phyloP scores from a whole-genome alignment of 2,797 vertebrate genomes.

The Percopsis omiscomaycus region DNA sequence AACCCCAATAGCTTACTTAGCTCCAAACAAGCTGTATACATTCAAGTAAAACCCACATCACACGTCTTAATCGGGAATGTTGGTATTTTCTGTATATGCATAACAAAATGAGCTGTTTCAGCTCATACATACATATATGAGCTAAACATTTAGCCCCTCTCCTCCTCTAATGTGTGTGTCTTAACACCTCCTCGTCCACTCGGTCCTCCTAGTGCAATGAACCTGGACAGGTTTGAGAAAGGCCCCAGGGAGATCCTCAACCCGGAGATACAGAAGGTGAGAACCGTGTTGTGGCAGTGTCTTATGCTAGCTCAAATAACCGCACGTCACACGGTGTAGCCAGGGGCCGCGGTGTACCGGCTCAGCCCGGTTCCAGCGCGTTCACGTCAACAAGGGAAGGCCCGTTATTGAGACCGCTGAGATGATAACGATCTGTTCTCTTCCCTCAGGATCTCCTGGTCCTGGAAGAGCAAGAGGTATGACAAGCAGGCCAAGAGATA shows the following conservation, averaged over 20 bases:
- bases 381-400: constrained; percentile 7
- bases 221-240: constrained; percentile 96
- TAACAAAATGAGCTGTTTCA: too few relatives aligned
- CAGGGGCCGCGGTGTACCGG: constrained; percentile 9
- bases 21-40: too few relatives aligned
- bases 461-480: constrained; percentile 97
- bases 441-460: constrained; percentile 92
- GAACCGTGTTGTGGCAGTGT: constrained; percentile 29
- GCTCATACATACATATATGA: too few relatives aligned
- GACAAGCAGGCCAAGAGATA: neutral
- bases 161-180: constrained; percentile 5
- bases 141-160: neutral
- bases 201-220: constrained; percentile 89
- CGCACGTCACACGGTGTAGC: constrained; percentile 22
- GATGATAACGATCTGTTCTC: constrained; percentile 24
- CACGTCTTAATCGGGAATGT: too few relatives aligned
- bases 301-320: constrained; percentile 31
- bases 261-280: constrained; percentile 98
- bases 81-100: too few relatives aligned
- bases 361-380: neutral
- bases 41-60: too few relatives aligned
- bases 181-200: neutral
- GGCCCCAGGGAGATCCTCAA: constrained; percentile 95
- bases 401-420: constrained; percentile 33
- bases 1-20: too few relatives aligned